Percentiles rank a stretch among this genome's conserved stretches.
Evolutionary conservation across 37 sponge, comb jelly and placozoan species (phyloP).

Genomic region (Chondrosia reniformis): DNA sequence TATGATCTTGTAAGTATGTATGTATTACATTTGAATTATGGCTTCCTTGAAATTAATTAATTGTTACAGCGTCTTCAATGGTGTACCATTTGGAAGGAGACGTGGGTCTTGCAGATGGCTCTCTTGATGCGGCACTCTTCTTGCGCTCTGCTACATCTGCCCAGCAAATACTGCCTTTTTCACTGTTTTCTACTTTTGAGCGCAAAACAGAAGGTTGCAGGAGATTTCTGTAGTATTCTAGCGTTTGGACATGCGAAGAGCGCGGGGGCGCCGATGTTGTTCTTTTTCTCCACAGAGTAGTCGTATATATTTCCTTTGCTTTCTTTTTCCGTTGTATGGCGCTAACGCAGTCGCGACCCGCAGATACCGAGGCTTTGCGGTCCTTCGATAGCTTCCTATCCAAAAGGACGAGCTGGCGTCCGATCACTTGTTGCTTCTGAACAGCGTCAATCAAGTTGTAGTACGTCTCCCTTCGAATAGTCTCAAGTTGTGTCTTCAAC

Average conservation of each 20-base stretch:
- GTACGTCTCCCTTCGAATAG: neutral
- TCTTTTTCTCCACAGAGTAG: neutral
- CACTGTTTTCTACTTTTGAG: neutral
- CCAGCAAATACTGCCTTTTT: neutral
- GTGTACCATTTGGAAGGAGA: no score
- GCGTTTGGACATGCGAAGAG: neutral
- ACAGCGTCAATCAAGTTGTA: neutral
- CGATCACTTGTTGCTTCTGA: slow-evolving; percentile 6
- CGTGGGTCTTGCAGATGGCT: no score
- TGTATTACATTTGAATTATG: neutral
- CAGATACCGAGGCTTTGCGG: neutral
- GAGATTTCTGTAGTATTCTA: slow-evolving; percentile 7
- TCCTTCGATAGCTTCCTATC: neutral
- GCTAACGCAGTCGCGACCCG: neutral
- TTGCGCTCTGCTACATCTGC: neutral
- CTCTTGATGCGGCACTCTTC: no score
- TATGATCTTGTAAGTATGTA: neutral
- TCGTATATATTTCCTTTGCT: neutral
- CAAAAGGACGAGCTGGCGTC: neutral
- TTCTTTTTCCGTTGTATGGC: neutral
- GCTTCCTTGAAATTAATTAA: neutral
- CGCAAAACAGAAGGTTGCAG: neutral
- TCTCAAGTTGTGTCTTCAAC: neutral
- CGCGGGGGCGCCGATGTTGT: neutral
- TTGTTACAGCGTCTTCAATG: no score